Evolutionary conservation across 2,888 invertebrate species (phyloP).

Genomic region (Diplazon laetatorius): DNA sequence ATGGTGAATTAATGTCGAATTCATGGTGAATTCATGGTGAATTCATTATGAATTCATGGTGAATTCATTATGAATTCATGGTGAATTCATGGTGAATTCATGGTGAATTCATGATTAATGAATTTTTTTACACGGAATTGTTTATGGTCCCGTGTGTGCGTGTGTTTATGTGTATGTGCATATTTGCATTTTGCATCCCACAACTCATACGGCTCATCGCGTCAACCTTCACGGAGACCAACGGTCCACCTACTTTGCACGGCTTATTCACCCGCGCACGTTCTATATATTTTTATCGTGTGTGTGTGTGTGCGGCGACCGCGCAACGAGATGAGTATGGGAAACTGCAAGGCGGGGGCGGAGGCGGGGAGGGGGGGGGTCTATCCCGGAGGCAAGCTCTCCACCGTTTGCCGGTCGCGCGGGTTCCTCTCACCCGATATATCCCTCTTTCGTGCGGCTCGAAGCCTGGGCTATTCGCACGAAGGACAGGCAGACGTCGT

Average conservation of each 20-base stretch:
- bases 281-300: slow-evolving; percentile 66
- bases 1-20: no score
- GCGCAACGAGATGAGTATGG: background rate
- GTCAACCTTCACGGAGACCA: slow-evolving; percentile 39
- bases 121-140: no score
- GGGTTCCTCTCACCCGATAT: no score
- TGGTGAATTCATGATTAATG: no score
- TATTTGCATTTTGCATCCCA: slow-evolving; percentile 8
- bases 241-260: slow-evolving; percentile 62
- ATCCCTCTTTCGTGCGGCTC: slow-evolving; percentile 41
- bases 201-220: slow-evolving; percentile 15
- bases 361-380: slow-evolving; percentile 31
- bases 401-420: slow-evolving; percentile 43
- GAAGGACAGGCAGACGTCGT: slow-evolving; percentile 74
- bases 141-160: no score
- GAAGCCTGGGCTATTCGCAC: slow-evolving; percentile 43
- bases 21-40: no score
- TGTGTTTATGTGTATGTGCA: no score
- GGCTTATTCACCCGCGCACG: slow-evolving; percentile 54
- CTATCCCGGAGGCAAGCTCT: slow-evolving; percentile 55
- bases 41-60: no score
- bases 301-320: slow-evolving; percentile 54
- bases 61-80: no score
- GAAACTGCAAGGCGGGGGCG: no score
- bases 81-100: no score